Base-by-base conservation (phyloP, 2,797 vertebrate species). In the Picus viridis region DNA sequence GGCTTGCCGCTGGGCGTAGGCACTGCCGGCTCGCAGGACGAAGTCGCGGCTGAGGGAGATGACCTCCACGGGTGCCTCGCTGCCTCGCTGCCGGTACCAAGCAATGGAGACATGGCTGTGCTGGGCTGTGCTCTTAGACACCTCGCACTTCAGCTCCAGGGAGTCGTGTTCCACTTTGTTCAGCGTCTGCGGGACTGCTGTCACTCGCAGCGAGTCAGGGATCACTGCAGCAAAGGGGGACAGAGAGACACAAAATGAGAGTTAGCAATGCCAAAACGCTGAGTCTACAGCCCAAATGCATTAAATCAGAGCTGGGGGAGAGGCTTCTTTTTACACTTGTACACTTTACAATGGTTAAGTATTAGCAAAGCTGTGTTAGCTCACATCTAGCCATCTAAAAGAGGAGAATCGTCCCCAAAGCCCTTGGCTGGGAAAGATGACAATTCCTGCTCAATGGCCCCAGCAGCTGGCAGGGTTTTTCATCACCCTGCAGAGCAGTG, bases 61-160 rank as follows among this genome's bases (percentile, higher is more conserved):
- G 92, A 99, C 92, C 97, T 99, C 99, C 6, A 97, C 89, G 0
- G 98, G 97, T 4, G 97, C 97, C 92, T 99, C 99, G 0, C 98
- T 89, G 29, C 95, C 96, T 4, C 98, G 98, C 74, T 98, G 98
- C 81, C 98, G 97, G 93, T 98, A 99, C 99, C 99, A 99, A 39
- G 98, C 97, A 12, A 99, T 98, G 1, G 99, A 99, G 72, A 99
- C 59, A 47, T 99, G 99, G 57, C 98, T 99, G 97, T 99, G 99
- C 88, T 99, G 99, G 68, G 86, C 27, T 0, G 99, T 99, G 96
- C 98, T 98, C 7, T 98, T 98, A 26, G 98, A 98, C 73, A 99
- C 98, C 86, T 99, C 99, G 1, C 99, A 99, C 65, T 96, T 98
- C 54, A 99, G 98, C 97, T 99, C 98, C 78, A 99, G 96, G 0